Conservation (phyloP, 2,113 vertebrate species). For the Pitta sordida region DNA sequence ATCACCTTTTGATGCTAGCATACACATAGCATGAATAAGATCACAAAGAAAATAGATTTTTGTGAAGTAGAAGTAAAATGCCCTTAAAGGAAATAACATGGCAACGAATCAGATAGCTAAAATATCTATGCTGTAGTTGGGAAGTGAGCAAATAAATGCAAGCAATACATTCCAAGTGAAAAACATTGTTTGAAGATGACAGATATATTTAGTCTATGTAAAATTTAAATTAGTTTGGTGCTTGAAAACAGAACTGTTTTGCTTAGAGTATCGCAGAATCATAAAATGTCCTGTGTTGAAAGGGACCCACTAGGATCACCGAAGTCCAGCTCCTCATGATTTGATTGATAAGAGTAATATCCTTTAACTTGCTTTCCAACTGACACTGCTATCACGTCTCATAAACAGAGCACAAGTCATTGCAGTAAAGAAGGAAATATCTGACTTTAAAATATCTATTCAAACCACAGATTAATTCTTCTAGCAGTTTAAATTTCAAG, state of each 20-base stretch:
- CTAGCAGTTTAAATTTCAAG: neutral
- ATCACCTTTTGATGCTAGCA: slow-evolving; percentile 41
- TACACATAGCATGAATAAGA: neutral
- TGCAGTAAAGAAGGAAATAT: neutral
- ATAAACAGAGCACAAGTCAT: neutral
- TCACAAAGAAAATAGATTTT: slow-evolving; percentile 6
- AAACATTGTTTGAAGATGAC: neutral
- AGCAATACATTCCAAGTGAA: neutral
- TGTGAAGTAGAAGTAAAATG: slow-evolving; percentile 22
- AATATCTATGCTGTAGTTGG: neutral
- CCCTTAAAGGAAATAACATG: neutral
- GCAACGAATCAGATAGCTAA: neutral
- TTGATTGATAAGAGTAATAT: neutral
- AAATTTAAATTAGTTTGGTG: neutral
- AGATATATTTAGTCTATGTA: neutral
- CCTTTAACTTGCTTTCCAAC: neutral
- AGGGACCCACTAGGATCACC: neutral
- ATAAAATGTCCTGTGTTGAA: neutral
- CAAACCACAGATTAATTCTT: neutral
- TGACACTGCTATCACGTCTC: neutral
- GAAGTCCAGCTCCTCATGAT: neutral
- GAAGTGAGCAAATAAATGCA: slow-evolving; percentile 48
- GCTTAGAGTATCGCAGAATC: neutral
- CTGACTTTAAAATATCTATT: neutral
- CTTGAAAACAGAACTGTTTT: neutral